Conservation (phyloP, 92 coral and sea anemone species). For the Pocillopora meandrina region DNA sequence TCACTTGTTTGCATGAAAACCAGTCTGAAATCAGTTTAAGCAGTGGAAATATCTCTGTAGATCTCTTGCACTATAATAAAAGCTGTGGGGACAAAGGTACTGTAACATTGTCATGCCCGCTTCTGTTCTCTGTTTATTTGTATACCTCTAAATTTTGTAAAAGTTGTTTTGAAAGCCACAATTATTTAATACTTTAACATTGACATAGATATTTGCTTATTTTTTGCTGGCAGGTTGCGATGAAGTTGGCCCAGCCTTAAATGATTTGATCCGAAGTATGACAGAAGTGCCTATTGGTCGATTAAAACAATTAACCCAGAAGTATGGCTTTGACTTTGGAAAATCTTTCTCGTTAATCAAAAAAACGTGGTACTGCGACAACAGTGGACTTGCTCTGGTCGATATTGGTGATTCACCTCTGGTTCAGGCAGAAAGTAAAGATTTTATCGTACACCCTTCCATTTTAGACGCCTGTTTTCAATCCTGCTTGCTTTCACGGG, state of each 20-base stretch:
- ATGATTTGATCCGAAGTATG: constrained; percentile 51
- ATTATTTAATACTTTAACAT: too few relatives aligned
- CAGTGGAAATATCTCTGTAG: constrained; percentile 46
- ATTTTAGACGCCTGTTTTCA: constrained; percentile 92
- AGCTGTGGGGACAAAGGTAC: constrained; percentile 2
- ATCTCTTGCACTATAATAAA: background rate
- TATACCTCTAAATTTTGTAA: too few relatives aligned
- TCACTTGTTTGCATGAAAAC: constrained; percentile 65
- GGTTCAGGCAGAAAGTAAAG: constrained; percentile 34
- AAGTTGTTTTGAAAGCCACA: too few relatives aligned
- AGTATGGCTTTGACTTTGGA: constrained; percentile 76
- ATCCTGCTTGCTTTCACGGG: too few relatives aligned
- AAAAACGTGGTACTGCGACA: constrained; percentile 64
- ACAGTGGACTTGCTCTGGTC: constrained; percentile 67
- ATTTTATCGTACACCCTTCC: constrained; percentile 81
- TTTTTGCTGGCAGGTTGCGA: too few relatives aligned
- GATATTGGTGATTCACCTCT: constrained; percentile 30
- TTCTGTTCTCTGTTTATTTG: too few relatives aligned
- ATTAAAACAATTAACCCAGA: constrained; percentile 58
- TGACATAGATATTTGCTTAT: too few relatives aligned
- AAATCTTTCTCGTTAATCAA: constrained; percentile 70
- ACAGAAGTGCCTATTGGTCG: constrained; percentile 46
- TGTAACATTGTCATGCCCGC: too few relatives aligned
- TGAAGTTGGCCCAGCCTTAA: constrained; percentile 4
- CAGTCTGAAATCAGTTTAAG: constrained; percentile 57